Evolutionary conservation across 2,888 invertebrate genomes (phyloP), one percentile per base, ranked within the genome.

Genomic region (Anorthoa munda): DNA sequence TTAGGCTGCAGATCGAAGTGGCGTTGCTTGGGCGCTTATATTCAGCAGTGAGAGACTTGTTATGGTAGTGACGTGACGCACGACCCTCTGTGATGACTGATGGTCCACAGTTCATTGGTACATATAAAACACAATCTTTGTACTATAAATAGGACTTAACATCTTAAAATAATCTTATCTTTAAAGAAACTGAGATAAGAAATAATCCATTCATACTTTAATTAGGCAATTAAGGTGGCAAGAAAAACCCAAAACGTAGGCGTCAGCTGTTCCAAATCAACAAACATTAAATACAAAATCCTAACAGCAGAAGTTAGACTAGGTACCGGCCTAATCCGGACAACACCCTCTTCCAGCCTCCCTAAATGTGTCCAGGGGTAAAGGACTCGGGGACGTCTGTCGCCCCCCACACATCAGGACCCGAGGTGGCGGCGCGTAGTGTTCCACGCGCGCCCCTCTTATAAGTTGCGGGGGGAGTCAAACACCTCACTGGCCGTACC

Each of bases 161-260:
- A 53, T 67, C 58, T 77, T 59, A 77, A 48, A 77, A 46, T 77
- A 77, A 77, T 75, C 77, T 75, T 60, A 74, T 74, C 64, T 50
- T 56, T 51, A 39, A 21, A 65, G 53, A 64, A 56, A 67, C 17
- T 17, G 13, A 51, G 81, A 77, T 75, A 66, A 59, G 15, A 75
- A 59, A 23, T 68, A 53, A 68, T 53, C 59, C 59, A 59, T 68
- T 77, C 23, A 21, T 53, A 45, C 11, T 59, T 23, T 58, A 46
- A 46, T 51, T 66, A 46, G 45, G 18, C 31, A 1, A 26, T 51
- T 21, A 26, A 13, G 5, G 26, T 55, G 11, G 11, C 15, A n/a
- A 39, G 13, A 58, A 56, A 75, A 75, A 60, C 59, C 75, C 59
- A 23, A 53, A 31, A 59, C 46, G 31, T 67, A 67, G 7, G 11